These are phyloP conservation scores for Osedax fenrisi DNA, from an alignment of 2,888 invertebrate genomes.

Conservation along the genomic window DNA sequence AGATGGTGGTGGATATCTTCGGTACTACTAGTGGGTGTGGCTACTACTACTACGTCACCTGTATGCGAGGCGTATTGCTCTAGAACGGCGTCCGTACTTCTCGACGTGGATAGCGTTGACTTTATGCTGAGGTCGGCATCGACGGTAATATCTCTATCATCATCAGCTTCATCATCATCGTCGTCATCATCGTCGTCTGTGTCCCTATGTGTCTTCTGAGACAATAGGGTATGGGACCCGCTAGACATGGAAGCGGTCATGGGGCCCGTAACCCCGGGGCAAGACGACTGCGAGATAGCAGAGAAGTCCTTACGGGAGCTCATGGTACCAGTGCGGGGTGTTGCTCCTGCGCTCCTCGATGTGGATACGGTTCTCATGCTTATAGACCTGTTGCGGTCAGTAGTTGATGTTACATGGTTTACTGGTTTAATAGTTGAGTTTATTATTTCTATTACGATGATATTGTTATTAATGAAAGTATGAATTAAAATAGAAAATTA, in stretches of 20 bases:
- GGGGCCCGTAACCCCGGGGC: not conserved
- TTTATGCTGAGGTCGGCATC: slow-evolving; percentile 45
- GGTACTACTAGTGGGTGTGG: not conserved
- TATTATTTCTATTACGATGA: not conserved
- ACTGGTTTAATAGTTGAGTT: not conserved
- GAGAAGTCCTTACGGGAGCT: slow-evolving; percentile 40
- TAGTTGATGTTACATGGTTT: not conserved
- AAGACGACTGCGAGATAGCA: not conserved
- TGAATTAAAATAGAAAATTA: no score
- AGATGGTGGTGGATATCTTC: not conserved
- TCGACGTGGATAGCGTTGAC: slow-evolving; percentile 46
- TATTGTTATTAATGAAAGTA: no score
- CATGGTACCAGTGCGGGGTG: slow-evolving; percentile 46
- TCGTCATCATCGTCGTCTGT: slow-evolving; percentile 3
- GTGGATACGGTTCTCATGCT: slow-evolving; percentile 46
- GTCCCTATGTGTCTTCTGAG: slow-evolving; percentile 13
- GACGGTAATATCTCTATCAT: slow-evolving; percentile 40
- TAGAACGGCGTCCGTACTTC: slow-evolving; percentile 34
- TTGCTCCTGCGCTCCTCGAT: slow-evolving; percentile 47
- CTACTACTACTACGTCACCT: not conserved
- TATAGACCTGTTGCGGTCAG: slow-evolving; percentile 41
- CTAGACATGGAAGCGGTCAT: slow-evolving; percentile 45
- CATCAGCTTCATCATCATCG: slow-evolving; percentile 40
- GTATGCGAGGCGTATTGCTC: no score
- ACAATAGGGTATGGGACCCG: slow-evolving; percentile 44